Percentiles rank a stretch among this genome's conserved stretches.
These are phyloP conservation scores for Hydroisotoma schaefferi DNA, from an alignment of 2,888 invertebrate genomes.

Conservation along the genomic window DNA sequence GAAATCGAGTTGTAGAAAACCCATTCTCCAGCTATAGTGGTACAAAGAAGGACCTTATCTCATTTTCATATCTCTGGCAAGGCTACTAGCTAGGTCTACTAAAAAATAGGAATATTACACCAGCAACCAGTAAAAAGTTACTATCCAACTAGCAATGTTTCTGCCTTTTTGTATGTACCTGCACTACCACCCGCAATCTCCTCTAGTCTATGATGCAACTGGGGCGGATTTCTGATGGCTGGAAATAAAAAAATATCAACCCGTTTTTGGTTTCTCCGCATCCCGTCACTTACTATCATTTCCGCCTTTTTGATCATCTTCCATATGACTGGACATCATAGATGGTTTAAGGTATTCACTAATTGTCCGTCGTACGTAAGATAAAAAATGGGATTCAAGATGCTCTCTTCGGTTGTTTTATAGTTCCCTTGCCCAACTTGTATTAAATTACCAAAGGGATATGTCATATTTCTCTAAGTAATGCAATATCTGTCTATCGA, in stretches of 20 bases:
- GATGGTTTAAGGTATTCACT: background rate
- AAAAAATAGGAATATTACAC: too few relatives aligned
- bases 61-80: too few relatives aligned
- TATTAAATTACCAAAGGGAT: background rate
- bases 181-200: constrained; percentile 7
- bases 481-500: too few relatives aligned
- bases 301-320: constrained; percentile 39
- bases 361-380: background rate
- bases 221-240: too few relatives aligned
- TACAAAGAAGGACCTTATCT: too few relatives aligned
- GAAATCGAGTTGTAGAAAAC: constrained; percentile 4
- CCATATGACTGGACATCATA: constrained; percentile 10
- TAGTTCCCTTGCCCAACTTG: background rate
- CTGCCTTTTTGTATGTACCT: background rate
- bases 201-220: background rate
- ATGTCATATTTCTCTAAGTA: background rate
- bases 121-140: too few relatives aligned
- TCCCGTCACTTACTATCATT: constrained; percentile 44
- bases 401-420: background rate
- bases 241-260: background rate
- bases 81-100: too few relatives aligned
- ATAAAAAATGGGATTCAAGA: background rate
- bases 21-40: too few relatives aligned
- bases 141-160: background rate
- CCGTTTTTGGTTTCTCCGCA: background rate